Percentiles rank a stretch among this genome's conserved stretches.
Conservation (phyloP, 2,113 vertebrate genomes). For the Macaca mulatta region DNA sequence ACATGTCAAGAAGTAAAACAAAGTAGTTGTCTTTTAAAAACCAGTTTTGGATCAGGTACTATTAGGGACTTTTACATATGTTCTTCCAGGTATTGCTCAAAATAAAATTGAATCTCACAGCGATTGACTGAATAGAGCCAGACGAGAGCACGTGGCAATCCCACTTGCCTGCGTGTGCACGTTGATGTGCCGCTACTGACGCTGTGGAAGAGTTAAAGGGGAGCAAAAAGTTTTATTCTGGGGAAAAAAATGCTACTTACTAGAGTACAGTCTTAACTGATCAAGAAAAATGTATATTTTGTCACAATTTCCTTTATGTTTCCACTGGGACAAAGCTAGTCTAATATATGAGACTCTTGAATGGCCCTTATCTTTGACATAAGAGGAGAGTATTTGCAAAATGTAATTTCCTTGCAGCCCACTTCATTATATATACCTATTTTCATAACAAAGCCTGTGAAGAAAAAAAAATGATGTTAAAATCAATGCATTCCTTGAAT, state of each 20-base stretch:
- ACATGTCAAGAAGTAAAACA: neutral
- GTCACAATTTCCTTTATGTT: constrained; percentile 43
- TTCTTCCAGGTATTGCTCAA: neutral
- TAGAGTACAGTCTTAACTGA: constrained; percentile 12
- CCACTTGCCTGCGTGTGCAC: neutral
- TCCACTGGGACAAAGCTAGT: constrained; percentile 57
- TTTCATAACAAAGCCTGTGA: constrained; percentile 77
- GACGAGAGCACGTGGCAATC: neutral
- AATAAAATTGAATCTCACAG: neutral
- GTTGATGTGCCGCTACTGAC: neutral
- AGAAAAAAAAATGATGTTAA: constrained; percentile 72
- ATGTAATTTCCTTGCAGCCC: constrained; percentile 75
- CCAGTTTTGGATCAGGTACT: neutral
- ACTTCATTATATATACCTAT: constrained; percentile 72
- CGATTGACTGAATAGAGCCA: neutral
- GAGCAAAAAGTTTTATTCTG: neutral
- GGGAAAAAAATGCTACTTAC: neutral
- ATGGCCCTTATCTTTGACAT: constrained; percentile 76
- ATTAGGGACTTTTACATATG: neutral
- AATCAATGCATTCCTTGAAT: constrained; percentile 76
- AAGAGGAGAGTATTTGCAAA: constrained; percentile 68
- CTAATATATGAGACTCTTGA: constrained; percentile 67
- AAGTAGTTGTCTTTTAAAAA: neutral
- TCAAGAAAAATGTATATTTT: neutral
- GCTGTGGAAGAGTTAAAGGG: neutral